Percentiles rank a stretch among this genome's conserved stretches.
Evolutionary conservation across 2,888 invertebrate species (phyloP).

Genomic region (Heteromyza rotundicornis): DNA sequence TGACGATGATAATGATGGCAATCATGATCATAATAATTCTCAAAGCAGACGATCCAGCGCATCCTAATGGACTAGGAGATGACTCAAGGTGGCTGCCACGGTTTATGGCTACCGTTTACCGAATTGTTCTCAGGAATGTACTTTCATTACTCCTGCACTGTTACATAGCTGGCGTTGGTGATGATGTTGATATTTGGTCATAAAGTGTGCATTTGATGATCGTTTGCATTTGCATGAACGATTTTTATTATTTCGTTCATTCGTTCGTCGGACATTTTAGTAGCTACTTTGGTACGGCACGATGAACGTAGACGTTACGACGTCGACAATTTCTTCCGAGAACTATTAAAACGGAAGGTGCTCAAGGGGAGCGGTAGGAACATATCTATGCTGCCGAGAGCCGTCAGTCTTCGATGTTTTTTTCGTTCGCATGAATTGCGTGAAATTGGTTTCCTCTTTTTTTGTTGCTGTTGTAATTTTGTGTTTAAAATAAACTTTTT

Average conservation of each 20-base stretch:
- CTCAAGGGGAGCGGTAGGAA: neutral
- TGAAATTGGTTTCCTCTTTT: too few relatives aligned
- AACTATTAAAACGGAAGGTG: slow-evolving; percentile 29
- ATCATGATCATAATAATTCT: neutral
- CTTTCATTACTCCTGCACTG: neutral
- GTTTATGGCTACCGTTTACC: neutral
- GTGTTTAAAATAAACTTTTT: slow-evolving; percentile 51
- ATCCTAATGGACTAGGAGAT: too few relatives aligned
- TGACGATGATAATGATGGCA: slow-evolving; percentile 5
- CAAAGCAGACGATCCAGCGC: neutral
- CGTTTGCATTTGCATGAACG: slow-evolving; percentile 32
- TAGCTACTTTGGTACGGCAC: neutral
- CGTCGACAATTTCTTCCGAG: slow-evolving; percentile 58
- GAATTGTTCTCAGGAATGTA: slow-evolving; percentile 6
- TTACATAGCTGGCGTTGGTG: neutral
- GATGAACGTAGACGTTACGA: slow-evolving; percentile 46
- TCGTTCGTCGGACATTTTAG: slow-evolving; percentile 14
- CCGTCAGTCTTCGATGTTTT: neutral
- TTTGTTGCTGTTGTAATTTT: too few relatives aligned
- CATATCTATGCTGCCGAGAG: too few relatives aligned
- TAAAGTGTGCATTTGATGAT: slow-evolving; percentile 23
- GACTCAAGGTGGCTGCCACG: too few relatives aligned
- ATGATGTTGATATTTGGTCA: neutral
- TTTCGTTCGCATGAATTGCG: neutral
- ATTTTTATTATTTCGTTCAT: slow-evolving; percentile 29